phyloP scores from a whole-genome alignment of 1,140 invertebrate genomes.

The Dermatophagoides farinae region DNA sequence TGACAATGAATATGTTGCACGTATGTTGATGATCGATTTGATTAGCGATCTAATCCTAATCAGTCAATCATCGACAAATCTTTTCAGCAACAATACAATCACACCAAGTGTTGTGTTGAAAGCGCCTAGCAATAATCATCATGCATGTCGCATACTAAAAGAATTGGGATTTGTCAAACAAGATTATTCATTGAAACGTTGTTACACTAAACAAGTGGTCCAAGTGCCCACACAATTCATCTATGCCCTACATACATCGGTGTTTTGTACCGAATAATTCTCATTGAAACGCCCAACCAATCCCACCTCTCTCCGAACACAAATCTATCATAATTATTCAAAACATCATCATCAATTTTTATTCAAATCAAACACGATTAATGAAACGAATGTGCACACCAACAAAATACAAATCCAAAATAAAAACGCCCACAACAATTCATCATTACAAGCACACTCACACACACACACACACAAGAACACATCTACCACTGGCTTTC shows the following conservation, averaged over 20 bases:
- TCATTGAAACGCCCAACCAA: neutral
- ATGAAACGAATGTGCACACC: no score
- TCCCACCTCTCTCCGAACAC: neutral
- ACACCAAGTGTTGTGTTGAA: slow-evolving; percentile 16
- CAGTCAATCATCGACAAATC: neutral
- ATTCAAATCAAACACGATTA: neutral
- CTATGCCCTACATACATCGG: slow-evolving; percentile 17
- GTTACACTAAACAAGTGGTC: slow-evolving; percentile 16
- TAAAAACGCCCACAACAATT: no score
- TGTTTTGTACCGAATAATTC: slow-evolving; percentile 17
- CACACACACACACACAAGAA: neutral
- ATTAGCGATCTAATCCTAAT: slow-evolving; percentile 3
- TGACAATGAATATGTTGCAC: slow-evolving; percentile 15
- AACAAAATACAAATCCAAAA: no score
- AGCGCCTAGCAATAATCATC: slow-evolving; percentile 14
- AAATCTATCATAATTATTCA: neutral
- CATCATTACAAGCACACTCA: no score
- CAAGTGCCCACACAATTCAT: slow-evolving; percentile 16
- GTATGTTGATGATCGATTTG: slow-evolving; percentile 13
- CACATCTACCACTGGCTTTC: neutral
- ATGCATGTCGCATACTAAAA: slow-evolving; percentile 11
- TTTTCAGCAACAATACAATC: neutral
- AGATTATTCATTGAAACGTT: slow-evolving; percentile 13
- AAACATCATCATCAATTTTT: neutral
- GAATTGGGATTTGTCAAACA: slow-evolving; percentile 15